A percentile compares a stretch with the other conserved stretches of the same genome.
Evolutionary conservation across 2,797 vertebrate species (phyloP).

Genomic region (Muscicapa striata): DNA sequence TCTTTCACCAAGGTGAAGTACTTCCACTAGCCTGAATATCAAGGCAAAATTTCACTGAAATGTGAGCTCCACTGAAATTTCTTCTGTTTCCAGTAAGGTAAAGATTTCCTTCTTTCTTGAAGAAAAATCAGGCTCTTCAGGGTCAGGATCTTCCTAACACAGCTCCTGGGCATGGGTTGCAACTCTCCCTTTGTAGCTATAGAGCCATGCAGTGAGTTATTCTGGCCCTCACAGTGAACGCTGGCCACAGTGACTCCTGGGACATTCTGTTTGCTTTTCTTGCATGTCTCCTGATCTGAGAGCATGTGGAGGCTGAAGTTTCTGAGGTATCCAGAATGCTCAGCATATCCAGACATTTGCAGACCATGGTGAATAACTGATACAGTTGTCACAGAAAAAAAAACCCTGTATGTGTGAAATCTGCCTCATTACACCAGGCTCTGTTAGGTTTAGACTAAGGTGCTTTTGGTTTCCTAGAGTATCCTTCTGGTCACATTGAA

Average conservation of each 20-base stretch:
- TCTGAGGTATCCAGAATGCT: not conserved
- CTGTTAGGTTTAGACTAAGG: not conserved
- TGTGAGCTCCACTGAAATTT: not conserved
- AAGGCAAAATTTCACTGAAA: not conserved
- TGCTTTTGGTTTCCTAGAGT: not conserved
- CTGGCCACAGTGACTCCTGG: not conserved
- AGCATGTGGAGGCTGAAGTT: not conserved
- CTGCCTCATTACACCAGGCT: not conserved
- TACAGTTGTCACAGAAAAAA: not conserved
- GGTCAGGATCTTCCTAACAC: not conserved
- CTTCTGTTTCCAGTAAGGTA: not conserved
- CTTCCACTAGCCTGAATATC: not conserved
- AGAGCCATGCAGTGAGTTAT: not conserved
- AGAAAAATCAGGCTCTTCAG: not conserved
- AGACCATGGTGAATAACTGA: not conserved
- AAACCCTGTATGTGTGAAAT: not conserved
- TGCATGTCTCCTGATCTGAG: not conserved
- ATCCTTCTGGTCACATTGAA: not conserved
- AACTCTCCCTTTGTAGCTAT: not conserved
- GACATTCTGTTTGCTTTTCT: not conserved
- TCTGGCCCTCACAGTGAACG: not conserved
- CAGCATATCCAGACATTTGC: not conserved
- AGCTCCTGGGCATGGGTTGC: not conserved
- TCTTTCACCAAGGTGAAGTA: not conserved
- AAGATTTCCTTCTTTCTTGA: not conserved